Evolutionary conservation across 2,888 invertebrate species (phyloP).

Genomic region (Drosophila mimica): DNA sequence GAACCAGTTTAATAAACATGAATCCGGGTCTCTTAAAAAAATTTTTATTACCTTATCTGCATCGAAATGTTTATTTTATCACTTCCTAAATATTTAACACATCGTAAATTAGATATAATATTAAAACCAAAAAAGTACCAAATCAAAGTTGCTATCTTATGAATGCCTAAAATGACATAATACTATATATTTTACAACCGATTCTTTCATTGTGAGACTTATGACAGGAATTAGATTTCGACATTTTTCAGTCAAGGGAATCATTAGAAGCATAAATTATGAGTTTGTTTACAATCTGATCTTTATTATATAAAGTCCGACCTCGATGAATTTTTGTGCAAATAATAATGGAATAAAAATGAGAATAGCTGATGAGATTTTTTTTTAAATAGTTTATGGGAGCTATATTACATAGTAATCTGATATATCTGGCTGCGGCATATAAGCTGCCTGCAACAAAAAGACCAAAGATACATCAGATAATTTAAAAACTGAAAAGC

Average conservation of each 20-base stretch:
- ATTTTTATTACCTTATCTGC: neutral
- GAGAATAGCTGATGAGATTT: neutral
- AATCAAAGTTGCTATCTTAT: no score
- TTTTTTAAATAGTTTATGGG: neutral
- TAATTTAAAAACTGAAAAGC: neutral
- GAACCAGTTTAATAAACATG: neutral
- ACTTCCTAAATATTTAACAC: neutral
- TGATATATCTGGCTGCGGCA: neutral
- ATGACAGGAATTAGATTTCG: no score
- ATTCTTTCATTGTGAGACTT: no score
- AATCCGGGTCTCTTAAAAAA: neutral
- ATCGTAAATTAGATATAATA: neutral
- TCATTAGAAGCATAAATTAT: no score
- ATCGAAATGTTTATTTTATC: neutral
- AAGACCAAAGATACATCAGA: neutral
- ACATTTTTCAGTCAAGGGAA: no score
- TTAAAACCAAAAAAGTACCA: neutral
- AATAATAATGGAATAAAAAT: neutral
- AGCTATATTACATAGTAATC: neutral
- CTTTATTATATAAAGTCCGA: no score
- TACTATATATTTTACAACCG: no score
- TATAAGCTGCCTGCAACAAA: neutral
- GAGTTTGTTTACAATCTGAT: no score
- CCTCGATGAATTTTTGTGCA: neutral
- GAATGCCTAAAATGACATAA: no score